Percentiles rank a stretch among this genome's conserved stretches.
Conservation (phyloP, 2,113 vertebrate genomes). For the Myodes glareolus region DNA sequence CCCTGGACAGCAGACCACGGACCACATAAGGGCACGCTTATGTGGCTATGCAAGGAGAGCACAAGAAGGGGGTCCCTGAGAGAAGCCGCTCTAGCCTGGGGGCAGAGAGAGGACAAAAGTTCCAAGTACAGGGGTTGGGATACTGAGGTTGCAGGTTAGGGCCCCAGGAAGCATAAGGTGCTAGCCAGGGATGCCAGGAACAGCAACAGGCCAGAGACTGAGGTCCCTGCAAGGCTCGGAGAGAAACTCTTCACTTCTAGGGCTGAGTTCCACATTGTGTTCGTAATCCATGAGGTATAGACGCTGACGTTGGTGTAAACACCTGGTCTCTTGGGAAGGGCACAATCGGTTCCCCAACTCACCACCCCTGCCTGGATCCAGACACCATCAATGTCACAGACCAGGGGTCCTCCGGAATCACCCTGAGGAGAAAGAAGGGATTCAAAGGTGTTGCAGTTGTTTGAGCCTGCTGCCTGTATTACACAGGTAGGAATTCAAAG, state of each 20-base stretch:
- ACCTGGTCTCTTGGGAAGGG: conserved; percentile 2
- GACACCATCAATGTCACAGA: conserved; percentile 55
- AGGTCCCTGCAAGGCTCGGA: neutral
- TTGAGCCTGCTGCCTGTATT: neutral
- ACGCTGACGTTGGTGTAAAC: conserved; percentile 63
- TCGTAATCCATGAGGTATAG: conserved; percentile 55
- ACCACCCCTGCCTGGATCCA: conserved; percentile 72
- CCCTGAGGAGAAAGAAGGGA: conserved; percentile 63
- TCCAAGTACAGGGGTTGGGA: neutral
- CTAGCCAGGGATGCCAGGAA: neutral
- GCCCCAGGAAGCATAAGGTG: neutral
- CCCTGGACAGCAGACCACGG: neutral
- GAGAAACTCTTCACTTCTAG: neutral
- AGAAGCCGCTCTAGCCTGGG: neutral
- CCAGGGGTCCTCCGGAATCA: conserved; percentile 79
- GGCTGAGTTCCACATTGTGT: neutral
- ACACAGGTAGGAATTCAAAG: neutral
- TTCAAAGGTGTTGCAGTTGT: neutral
- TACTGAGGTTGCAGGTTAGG: neutral
- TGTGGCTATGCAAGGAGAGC: no score
- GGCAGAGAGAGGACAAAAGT: neutral
- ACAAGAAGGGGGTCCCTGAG: neutral
- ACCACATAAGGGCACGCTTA: no score
- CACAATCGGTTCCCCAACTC: conserved; percentile 73
- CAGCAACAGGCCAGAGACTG: neutral